These are phyloP conservation scores for Laothoe populi DNA, from an alignment of 2,888 invertebrate genomes.

Conservation along the genomic window DNA sequence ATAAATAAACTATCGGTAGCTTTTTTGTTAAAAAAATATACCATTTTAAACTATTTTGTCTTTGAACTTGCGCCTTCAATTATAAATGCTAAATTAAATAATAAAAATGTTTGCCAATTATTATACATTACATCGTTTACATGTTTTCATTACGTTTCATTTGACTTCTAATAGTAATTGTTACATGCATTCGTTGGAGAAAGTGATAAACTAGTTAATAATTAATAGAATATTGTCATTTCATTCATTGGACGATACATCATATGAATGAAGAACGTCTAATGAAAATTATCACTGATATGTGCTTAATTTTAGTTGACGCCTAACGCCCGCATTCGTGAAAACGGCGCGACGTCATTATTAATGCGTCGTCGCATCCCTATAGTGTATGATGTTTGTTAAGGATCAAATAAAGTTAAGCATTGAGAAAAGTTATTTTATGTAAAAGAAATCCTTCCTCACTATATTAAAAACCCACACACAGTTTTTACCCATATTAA, in stretches of 20 bases:
- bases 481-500: too few species aligned
- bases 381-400: neutral
- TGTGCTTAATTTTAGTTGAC: neutral
- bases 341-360: neutral
- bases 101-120: neutral
- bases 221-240: neutral
- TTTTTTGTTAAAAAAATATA: neutral
- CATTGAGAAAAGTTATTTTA: too few species aligned
- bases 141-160: neutral
- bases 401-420: neutral
- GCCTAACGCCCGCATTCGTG: neutral
- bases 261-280: neutral
- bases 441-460: too few species aligned
- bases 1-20: too few species aligned
- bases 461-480: too few species aligned
- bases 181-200: neutral
- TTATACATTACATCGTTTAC: neutral
- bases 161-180: neutral
- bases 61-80: slow-evolving; percentile 3
- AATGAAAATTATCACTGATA: neutral
- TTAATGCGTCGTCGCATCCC: too few species aligned
- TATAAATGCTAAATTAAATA: slow-evolving; percentile 4
- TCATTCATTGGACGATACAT: neutral
- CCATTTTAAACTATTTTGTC: neutral
- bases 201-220: neutral